Evolutionary conservation across 2,113 vertebrate species (phyloP).

Genomic region (Daubentonia madagascariensis): DNA sequence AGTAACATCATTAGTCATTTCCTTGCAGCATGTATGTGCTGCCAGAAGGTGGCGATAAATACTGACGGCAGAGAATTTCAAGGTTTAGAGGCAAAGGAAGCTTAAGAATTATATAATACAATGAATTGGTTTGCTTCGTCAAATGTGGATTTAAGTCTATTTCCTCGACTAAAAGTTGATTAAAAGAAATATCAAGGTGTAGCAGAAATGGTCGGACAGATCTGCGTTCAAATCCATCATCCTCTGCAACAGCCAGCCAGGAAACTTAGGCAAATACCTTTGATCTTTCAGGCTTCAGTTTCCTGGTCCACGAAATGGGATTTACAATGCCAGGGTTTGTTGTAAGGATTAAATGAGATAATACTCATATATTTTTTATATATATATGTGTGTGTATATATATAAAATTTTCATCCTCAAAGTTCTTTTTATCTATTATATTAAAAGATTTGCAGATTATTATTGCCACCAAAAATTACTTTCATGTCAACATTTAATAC

Average conservation of each 20-base stretch:
- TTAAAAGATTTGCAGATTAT: not conserved
- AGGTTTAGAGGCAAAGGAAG: not conserved
- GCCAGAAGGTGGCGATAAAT: slow-evolving; percentile 37
- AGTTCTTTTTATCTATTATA: not conserved
- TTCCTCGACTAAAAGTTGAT: not conserved
- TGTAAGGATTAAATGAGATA: not conserved
- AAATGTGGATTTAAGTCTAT: not conserved
- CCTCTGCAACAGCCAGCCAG: not conserved
- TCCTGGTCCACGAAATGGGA: not conserved
- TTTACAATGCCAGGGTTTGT: not conserved
- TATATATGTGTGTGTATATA: not conserved
- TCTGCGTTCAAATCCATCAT: not conserved
- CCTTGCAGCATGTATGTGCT: not conserved
- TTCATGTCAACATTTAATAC: not conserved
- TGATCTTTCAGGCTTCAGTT: not conserved
- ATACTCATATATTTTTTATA: not conserved
- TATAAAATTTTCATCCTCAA: not conserved
- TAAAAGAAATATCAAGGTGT: not conserved
- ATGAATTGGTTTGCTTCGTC: not conserved
- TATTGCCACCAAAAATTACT: not conserved
- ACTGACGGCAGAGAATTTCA: not conserved
- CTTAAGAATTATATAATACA: slow-evolving; percentile 1
- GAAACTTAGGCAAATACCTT: not conserved
- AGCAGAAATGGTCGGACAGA: not conserved
- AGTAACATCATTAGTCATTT: not conserved